These are phyloP conservation scores for Smutsia temminckii DNA, from an alignment of 2,797 vertebrate genomes.

Conservation along the genomic window DNA sequence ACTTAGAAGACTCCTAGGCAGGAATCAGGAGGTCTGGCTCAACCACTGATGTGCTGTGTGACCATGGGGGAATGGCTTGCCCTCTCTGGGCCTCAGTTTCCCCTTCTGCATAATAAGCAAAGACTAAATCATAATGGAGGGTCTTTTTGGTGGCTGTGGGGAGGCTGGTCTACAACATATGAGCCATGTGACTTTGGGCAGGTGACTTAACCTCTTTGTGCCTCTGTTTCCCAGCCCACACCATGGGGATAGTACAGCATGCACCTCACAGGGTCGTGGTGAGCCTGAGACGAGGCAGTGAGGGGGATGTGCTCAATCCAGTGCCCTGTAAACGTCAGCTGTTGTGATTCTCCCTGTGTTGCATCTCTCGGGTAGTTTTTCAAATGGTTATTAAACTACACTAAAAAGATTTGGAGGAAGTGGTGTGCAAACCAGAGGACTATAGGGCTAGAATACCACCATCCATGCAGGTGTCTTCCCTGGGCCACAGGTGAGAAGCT, in stretches of 20 bases:
- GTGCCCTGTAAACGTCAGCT: neutral
- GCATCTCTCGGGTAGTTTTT: neutral
- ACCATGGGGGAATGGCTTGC: neutral
- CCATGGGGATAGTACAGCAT: fast-evolving
- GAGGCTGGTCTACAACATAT: neutral
- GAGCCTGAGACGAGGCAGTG: neutral
- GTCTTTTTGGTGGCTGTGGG: neutral
- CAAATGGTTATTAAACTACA: neutral
- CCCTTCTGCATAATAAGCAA: neutral
- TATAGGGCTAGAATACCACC: fast-evolving
- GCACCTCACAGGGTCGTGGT: fast-evolving
- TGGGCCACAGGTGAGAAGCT: neutral
- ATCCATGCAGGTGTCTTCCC: fast-evolving
- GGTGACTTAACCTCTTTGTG: neutral
- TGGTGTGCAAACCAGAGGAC: fast-evolving
- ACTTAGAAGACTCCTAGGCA: too few relatives aligned
- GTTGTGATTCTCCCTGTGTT: neutral
- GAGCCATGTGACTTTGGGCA: neutral
- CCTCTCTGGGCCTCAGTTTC: neutral
- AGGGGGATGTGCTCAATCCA: fast-evolving
- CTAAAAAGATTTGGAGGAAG: neutral
- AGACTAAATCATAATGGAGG: too few relatives aligned
- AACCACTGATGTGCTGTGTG: neutral
- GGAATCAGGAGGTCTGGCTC: neutral
- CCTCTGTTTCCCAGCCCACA: neutral